phyloP scores from a whole-genome alignment of 2,797 vertebrate genomes.

The Anas capensis region DNA sequence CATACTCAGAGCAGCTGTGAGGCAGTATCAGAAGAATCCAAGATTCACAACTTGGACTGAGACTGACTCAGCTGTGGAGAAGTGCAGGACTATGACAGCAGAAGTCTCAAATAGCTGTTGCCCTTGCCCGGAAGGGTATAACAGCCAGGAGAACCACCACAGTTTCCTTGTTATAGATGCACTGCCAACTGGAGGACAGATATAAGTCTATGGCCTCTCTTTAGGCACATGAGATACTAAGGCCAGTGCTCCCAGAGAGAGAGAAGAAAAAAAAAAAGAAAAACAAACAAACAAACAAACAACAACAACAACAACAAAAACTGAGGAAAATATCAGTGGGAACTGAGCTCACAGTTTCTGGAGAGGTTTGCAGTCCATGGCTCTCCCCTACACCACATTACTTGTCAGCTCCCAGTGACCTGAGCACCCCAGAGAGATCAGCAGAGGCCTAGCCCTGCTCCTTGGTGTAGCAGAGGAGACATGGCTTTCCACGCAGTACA shows the following conservation, averaged over 20 bases:
- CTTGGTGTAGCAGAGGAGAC: accelerated
- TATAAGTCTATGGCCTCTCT: not conserved
- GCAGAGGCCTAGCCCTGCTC: not conserved
- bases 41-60: accelerated
- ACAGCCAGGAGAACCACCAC: not conserved
- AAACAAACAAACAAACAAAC: too few relatives aligned
- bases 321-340: not conserved
- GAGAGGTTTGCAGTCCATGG: too few relatives aligned
- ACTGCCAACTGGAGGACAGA: not conserved
- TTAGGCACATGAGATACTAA: not conserved
- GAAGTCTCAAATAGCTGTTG: not conserved
- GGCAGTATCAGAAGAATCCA: not conserved
- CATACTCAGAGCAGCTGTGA: not conserved
- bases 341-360: not conserved
- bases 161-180: not conserved
- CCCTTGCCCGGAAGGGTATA: not conserved
- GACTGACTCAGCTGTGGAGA: not conserved
- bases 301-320: too few relatives aligned
- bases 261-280: too few relatives aligned
- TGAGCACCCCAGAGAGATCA: accelerated
- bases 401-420: not conserved
- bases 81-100: accelerated
- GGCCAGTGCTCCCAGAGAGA: not conserved
- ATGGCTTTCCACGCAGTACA: not conserved
- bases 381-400: too few relatives aligned